These are phyloP conservation scores for Sitta carolinensis DNA, from an alignment of 2,797 vertebrate species.

Conservation along the genomic window DNA sequence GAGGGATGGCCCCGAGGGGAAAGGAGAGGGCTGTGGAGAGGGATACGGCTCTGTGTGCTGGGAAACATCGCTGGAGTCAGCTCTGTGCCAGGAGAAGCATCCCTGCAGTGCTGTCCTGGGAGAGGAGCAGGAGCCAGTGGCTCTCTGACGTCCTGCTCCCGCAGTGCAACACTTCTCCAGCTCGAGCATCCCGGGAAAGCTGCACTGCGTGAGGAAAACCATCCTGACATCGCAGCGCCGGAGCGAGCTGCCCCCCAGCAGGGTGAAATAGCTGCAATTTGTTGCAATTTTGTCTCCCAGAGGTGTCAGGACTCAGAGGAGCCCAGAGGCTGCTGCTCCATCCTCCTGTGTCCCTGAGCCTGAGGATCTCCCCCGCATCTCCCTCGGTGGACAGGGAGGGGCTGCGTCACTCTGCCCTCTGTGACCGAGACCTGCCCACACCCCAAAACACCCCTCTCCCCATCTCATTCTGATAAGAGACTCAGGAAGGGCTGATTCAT, in stretches of 20 bases:
- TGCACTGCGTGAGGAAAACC: background rate
- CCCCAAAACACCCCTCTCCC: background rate
- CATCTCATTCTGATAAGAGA: background rate
- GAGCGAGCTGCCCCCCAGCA: background rate
- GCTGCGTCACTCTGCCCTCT: background rate
- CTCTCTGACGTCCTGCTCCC: background rate
- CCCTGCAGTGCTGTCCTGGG: background rate
- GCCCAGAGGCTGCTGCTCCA: background rate
- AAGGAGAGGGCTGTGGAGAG: rapidly evolving
- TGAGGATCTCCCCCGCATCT: background rate
- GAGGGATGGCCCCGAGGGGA: background rate
- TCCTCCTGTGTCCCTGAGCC: background rate
- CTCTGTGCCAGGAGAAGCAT: background rate
- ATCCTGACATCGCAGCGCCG: rapidly evolving
- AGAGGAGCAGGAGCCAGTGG: background rate
- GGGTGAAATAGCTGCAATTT: background rate
- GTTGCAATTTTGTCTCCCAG: background rate
- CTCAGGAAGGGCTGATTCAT: background rate
- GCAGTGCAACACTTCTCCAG: background rate
- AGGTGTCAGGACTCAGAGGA: background rate
- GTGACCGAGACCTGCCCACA: rapidly evolving
- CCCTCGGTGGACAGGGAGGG: rapidly evolving
- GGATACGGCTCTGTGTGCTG: background rate
- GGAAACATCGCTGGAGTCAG: background rate
- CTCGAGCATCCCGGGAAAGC: background rate